Evolutionary conservation across 2,113 vertebrate species (phyloP).

Genomic region (Pomatorhinus ruficollis): DNA sequence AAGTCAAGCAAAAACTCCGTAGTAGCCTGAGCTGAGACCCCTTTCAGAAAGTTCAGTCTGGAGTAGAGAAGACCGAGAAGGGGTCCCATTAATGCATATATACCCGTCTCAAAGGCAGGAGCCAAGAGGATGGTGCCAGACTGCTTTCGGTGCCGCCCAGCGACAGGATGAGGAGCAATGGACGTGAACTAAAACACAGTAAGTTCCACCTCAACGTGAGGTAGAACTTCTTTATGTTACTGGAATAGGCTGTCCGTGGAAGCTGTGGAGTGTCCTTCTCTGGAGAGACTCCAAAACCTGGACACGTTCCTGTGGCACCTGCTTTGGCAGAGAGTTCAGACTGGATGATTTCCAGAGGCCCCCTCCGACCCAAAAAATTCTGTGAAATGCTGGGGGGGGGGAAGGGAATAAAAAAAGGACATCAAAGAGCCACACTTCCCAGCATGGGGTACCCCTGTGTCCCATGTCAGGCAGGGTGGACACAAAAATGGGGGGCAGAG

Average conservation of each 20-base stretch:
- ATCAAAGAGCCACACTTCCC: rapidly evolving
- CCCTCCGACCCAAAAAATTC: not conserved
- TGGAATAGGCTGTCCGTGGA: not conserved
- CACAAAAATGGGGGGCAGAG: not conserved
- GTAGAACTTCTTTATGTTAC: not conserved
- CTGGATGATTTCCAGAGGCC: not conserved
- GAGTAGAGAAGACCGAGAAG: not conserved
- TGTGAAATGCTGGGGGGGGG: not conserved
- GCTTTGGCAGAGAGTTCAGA: not conserved
- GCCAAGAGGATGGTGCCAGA: not conserved
- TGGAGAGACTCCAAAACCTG: not conserved
- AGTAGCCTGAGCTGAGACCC: not conserved
- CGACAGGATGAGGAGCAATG: rapidly evolving
- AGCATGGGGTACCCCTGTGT: not conserved
- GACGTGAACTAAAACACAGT: not conserved
- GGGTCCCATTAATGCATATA: not conserved
- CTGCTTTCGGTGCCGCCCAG: not conserved
- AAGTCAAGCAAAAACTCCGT: rapidly evolving
- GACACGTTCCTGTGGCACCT: too few relatives aligned
- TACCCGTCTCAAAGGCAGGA: not conserved
- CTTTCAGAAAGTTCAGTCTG: not conserved
- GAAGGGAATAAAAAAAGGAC: too few relatives aligned
- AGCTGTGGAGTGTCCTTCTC: not conserved
- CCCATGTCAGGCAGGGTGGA: rapidly evolving
- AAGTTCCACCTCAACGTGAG: not conserved